Evolutionary conservation across 2,113 vertebrate genomes (phyloP).

Genomic region (Hippocampus comes): DNA sequence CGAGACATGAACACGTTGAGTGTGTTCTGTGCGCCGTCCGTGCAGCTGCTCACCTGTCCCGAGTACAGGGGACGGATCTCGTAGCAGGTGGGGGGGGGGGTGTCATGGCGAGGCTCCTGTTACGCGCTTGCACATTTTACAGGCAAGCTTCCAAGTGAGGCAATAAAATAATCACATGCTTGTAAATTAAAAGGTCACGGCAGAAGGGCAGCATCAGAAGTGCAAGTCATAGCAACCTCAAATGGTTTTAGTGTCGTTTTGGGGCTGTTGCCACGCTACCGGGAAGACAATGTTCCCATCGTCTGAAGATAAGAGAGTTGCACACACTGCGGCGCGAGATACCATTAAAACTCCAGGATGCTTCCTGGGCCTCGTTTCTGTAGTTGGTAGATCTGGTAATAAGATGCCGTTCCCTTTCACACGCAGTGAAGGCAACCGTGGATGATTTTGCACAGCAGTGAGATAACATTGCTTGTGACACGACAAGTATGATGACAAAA

Average conservation of each 20-base stretch:
- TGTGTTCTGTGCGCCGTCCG: neutral
- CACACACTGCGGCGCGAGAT: neutral
- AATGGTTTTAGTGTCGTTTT: neutral
- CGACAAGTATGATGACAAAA: too few relatives aligned
- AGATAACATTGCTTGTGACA: too few relatives aligned
- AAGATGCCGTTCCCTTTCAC: neutral
- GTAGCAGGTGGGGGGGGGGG: conserved; percentile 32
- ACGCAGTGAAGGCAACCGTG: neutral
- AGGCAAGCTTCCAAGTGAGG: conserved; percentile 2
- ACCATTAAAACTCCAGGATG: neutral
- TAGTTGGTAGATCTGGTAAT: neutral
- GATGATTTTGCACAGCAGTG: too few relatives aligned
- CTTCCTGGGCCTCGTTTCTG: neutral
- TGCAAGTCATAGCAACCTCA: neutral
- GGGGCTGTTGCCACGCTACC: neutral
- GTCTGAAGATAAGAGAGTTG: neutral
- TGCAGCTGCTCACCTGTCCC: conserved; percentile 54
- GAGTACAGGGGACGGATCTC: conserved; percentile 27
- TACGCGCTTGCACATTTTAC: neutral
- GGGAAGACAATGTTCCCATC: neutral
- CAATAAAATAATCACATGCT: conserved; percentile 1
- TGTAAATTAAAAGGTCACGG: conserved; percentile 1
- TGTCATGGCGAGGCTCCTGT: conserved; percentile 12
- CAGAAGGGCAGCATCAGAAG: neutral
- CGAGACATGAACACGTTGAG: conserved; percentile 7